A percentile compares a stretch with the other conserved stretches of the same genome.
Evolutionary conservation across 1,140 invertebrate species (phyloP).

Genomic region (Magallana angulata): DNA sequence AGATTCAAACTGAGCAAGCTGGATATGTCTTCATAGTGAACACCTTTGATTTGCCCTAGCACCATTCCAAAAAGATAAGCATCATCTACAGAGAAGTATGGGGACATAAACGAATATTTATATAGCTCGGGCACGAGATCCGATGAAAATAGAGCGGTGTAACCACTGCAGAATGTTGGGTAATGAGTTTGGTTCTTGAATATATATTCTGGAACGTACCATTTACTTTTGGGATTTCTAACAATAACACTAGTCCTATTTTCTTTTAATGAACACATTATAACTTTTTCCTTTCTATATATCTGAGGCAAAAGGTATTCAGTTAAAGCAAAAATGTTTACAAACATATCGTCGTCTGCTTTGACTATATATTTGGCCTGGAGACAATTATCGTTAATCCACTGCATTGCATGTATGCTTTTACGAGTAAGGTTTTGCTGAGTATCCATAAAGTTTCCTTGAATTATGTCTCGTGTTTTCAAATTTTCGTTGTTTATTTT

Average conservation of each 20-base stretch:
- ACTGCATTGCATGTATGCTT: slow-evolving; percentile 91
- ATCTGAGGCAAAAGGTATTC: slow-evolving; percentile 64
- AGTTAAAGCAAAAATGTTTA: slow-evolving; percentile 79
- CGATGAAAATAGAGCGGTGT: slow-evolving; percentile 75
- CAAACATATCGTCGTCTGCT: slow-evolving; percentile 93
- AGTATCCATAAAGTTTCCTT: slow-evolving; percentile 71
- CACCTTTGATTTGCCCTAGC: slow-evolving; percentile 46
- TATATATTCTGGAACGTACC: slow-evolving; percentile 74
- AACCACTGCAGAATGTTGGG: slow-evolving; percentile 79
- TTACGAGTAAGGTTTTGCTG: slow-evolving; percentile 71
- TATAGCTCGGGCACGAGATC: slow-evolving; percentile 76
- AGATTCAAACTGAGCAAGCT: slow-evolving; percentile 56
- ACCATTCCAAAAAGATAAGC: slow-evolving; percentile 77
- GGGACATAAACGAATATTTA: slow-evolving; percentile 64
- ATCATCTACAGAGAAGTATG: slow-evolving; percentile 78
- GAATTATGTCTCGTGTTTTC: slow-evolving; percentile 71
- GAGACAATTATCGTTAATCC: slow-evolving; percentile 85
- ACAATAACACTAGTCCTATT: slow-evolving; percentile 57
- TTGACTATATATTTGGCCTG: slow-evolving; percentile 88
- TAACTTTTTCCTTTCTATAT: slow-evolving; percentile 30
- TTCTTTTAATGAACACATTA: slow-evolving; percentile 61
- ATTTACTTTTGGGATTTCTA: slow-evolving; percentile 76
- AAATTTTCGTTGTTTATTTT: slow-evolving; percentile 62
- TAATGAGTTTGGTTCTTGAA: slow-evolving; percentile 69
- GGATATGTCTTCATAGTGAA: slow-evolving; percentile 55